Conservation (phyloP, 2,113 vertebrate species). For the Dasyprocta punctata region DNA sequence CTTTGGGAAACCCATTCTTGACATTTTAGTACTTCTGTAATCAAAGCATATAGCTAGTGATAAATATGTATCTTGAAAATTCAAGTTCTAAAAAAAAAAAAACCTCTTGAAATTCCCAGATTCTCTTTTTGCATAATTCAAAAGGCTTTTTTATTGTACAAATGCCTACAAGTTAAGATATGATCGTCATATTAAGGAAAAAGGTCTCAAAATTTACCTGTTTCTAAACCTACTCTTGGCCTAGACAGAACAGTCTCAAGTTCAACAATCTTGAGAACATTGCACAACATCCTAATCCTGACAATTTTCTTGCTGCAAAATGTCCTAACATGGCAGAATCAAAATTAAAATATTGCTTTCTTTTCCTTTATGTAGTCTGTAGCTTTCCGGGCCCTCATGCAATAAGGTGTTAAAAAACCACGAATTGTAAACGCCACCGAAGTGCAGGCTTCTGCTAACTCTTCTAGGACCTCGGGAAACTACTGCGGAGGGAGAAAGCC, state of each 20-base stretch:
- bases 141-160: background rate
- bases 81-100: constrained; percentile 3
- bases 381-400: background rate
- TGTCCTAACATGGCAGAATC: background rate
- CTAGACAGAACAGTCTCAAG: background rate
- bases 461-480: background rate
- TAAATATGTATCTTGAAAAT: constrained; percentile 9
- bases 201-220: background rate
- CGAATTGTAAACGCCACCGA: background rate
- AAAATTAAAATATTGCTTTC: background rate
- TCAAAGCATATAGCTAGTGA: background rate
- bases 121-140: constrained; percentile 1
- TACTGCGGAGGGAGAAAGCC: background rate
- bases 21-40: background rate
- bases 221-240: constrained; percentile 11
- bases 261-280: background rate
- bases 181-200: background rate
- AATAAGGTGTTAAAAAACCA: background rate
- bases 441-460: background rate
- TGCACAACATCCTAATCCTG: background rate
- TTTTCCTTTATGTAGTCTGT: background rate
- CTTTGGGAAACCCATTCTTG: constrained; percentile 34
- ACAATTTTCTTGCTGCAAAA: background rate
- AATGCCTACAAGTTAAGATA: background rate
- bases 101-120: background rate